These are phyloP conservation scores for Cosmia pyralina DNA, from an alignment of 2,888 invertebrate genomes.

Conservation along the genomic window DNA sequence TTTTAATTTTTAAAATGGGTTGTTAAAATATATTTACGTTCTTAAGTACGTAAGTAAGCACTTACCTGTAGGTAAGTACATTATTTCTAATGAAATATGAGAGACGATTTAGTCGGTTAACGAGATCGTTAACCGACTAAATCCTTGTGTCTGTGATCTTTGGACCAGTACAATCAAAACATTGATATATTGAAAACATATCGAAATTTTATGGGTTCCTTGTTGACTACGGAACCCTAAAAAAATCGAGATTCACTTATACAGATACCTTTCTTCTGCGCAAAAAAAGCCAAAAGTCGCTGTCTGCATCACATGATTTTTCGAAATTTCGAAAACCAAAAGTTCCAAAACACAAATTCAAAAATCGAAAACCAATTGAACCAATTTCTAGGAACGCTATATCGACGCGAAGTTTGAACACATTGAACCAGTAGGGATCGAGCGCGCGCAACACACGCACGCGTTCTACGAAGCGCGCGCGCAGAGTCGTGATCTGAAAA, in stretches of 20 bases:
- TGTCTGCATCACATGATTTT: not conserved
- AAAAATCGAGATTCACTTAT: not conserved
- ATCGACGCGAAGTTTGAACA: constrained; percentile 50
- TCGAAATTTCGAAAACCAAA: not conserved
- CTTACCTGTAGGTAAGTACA: too few relatives aligned
- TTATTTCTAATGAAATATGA: not conserved
- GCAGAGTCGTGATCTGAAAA: constrained; percentile 80
- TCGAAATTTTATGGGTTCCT: too few relatives aligned
- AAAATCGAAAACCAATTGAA: constrained; percentile 52
- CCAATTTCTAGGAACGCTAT: constrained; percentile 62
- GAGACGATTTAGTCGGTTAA: too few relatives aligned
- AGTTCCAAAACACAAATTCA: constrained; percentile 27
- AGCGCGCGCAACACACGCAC: constrained; percentile 79
- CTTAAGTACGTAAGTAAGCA: too few relatives aligned
- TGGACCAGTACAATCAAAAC: not conserved
- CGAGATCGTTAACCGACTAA: not conserved
- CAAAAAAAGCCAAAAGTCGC: not conserved
- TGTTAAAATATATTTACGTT: too few relatives aligned
- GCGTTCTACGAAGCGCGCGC: constrained; percentile 81
- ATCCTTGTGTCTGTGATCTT: not conserved
- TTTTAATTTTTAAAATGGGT: constrained; percentile 22
- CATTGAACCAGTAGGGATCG: constrained; percentile 67
- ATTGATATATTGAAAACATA: too few relatives aligned
- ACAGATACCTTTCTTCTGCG: too few relatives aligned
- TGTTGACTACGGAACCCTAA: too few relatives aligned